Conservation (phyloP, 53 echinoderm and acorn worm genomes). For the Stichopus horrens region DNA sequence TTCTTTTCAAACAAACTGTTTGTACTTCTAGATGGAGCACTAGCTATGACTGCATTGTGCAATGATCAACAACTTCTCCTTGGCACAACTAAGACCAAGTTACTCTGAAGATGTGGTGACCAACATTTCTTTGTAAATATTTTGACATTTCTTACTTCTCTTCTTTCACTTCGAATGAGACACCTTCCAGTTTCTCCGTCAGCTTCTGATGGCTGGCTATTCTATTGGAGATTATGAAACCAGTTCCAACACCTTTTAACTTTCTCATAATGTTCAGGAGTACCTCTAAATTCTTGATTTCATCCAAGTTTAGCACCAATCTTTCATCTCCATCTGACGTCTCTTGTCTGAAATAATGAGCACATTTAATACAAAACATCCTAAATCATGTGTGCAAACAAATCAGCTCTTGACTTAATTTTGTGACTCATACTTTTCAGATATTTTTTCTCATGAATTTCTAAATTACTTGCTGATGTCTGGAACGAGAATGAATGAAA, state of each 20-base stretch:
- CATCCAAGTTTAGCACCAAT: constrained; percentile 58
- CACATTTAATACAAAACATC: too few relatives aligned
- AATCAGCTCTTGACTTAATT: too few relatives aligned
- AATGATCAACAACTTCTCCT: not conserved
- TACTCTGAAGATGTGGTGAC: not conserved
- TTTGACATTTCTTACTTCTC: constrained; percentile 66
- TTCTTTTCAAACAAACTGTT: too few relatives aligned
- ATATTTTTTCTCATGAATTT: too few relatives aligned
- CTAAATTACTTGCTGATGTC: too few relatives aligned
- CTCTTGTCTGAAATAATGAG: constrained; percentile 26
- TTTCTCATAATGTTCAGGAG: constrained; percentile 73
- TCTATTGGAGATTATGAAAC: constrained; percentile 88
- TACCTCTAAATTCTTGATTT: constrained; percentile 62
- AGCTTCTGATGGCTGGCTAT: constrained; percentile 69
- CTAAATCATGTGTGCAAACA: too few relatives aligned
- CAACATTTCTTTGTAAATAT: not conserved
- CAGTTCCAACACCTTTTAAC: constrained; percentile 60
- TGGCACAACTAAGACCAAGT: too few relatives aligned
- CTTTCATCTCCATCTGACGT: constrained; percentile 51
- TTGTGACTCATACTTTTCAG: too few relatives aligned
- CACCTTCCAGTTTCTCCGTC: constrained; percentile 73
- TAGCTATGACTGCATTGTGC: too few relatives aligned
- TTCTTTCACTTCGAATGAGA: constrained; percentile 63
- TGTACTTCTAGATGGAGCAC: too few relatives aligned
- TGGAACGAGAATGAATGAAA: not conserved